Conservation (phyloP, 1,140 invertebrate species). For the Achroia grisella region DNA sequence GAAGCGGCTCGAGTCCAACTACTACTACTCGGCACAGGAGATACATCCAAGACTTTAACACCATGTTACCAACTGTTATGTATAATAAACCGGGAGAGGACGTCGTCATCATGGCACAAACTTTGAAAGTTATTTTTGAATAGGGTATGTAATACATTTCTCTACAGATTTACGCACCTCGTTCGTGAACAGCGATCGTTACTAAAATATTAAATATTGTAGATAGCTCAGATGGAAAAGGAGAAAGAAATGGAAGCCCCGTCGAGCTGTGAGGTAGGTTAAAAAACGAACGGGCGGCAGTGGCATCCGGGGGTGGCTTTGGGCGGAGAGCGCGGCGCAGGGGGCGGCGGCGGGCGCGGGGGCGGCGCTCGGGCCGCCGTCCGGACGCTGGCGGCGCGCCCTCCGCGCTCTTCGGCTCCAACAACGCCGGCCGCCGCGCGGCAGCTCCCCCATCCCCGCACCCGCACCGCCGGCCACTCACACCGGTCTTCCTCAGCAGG, state of each 20-base stretch:
- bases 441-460: conserved; percentile 38
- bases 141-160: conserved; percentile 78
- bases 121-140: conserved; percentile 93
- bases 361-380: conserved; percentile 54
- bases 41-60: conserved; percentile 98
- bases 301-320: conserved; percentile 14
- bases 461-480: conserved; percentile 54
- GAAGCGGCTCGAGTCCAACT: conserved; percentile 97
- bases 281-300: conserved; percentile 72
- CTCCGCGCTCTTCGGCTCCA: conserved; percentile 24
- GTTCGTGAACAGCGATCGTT: no score
- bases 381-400: conserved; percentile 35
- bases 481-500: conserved; percentile 62
- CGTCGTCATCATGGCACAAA: conserved; percentile 99
- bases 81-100: conserved; percentile 99
- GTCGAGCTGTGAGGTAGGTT: conserved; percentile 79
- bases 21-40: conserved; percentile 97
- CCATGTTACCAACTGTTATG: conserved; percentile 98
- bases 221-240: conserved; percentile 83
- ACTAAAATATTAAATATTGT: no score
- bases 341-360: conserved; percentile 69
- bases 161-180: no score
- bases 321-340: conserved; percentile 15
- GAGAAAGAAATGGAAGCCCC: conserved; percentile 88
- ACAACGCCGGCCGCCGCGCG: conserved; percentile 25